Conservation (phyloP, 1,140 invertebrate genomes). For the Zaprionus capensis region DNA sequence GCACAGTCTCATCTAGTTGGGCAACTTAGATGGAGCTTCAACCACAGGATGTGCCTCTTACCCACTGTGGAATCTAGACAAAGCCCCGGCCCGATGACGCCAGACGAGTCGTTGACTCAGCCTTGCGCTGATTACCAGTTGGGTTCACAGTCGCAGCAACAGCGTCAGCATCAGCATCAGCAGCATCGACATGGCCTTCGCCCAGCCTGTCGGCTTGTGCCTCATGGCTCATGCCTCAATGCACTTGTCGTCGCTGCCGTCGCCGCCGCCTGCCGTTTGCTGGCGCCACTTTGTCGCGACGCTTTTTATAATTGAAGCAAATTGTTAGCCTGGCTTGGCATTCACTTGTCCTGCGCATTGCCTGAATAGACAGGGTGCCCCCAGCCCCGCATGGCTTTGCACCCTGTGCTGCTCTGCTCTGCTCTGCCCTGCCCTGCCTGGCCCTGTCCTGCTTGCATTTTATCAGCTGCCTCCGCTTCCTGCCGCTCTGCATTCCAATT, state of each 20-base stretch:
- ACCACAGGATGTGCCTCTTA: background rate
- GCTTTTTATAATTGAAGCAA: conserved; percentile 83
- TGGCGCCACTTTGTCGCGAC: conserved; percentile 82
- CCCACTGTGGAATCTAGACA: background rate
- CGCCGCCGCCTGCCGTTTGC: conserved; percentile 54
- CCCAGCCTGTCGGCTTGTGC: conserved; percentile 12
- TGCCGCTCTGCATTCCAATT: conserved; percentile 67
- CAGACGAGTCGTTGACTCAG: conserved; percentile 40
- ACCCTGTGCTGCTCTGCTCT: background rate
- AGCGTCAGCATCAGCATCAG: conserved; percentile 21
- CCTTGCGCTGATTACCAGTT: conserved; percentile 61
- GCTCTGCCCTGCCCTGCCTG: background rate
- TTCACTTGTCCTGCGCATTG: conserved; percentile 53
- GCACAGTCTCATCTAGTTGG: background rate
- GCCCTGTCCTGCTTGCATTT: conserved; percentile 46
- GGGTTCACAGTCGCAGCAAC: conserved; percentile 21
- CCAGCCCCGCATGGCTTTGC: too few species aligned
- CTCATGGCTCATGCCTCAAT: conserved; percentile 33
- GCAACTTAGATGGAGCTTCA: background rate
- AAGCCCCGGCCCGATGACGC: conserved; percentile 3
- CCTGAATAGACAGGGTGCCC: background rate
- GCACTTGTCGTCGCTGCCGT: conserved; percentile 51
- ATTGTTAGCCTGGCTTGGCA: conserved; percentile 78
- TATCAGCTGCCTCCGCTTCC: conserved; percentile 52
- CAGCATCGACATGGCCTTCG: conserved; percentile 36